Evolutionary conservation across 30 jellyfish, hydroid and myxozoan genomes (phyloP).

Genomic region (Turritopsis dohrnii): DNA sequence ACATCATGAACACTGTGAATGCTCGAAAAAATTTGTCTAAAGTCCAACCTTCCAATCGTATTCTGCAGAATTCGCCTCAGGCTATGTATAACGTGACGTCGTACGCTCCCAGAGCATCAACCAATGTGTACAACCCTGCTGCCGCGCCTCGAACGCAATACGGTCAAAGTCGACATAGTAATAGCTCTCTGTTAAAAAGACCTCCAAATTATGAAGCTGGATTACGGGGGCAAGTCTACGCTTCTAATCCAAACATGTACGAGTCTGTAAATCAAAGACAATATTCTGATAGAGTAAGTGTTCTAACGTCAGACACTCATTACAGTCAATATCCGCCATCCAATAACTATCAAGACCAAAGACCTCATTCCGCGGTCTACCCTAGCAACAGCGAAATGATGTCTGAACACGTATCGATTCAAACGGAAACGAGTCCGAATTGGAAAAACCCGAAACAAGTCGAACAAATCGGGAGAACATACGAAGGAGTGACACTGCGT

Average conservation of each 20-base stretch:
- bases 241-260: slow-evolving; percentile 1
- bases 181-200: background rate
- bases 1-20: slow-evolving; percentile 59
- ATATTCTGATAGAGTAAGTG: background rate
- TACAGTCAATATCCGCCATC: slow-evolving; percentile 1
- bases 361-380: slow-evolving; percentile 1
- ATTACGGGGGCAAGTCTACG: background rate
- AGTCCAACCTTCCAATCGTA: background rate
- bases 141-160: background rate
- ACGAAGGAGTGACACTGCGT: slow-evolving; percentile 65
- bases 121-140: background rate
- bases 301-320: background rate
- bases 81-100: background rate
- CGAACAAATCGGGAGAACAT: background rate
- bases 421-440: background rate
- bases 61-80: background rate
- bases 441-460: slow-evolving; percentile 3
- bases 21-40: background rate
- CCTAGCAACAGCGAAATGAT: background rate
- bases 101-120: background rate
- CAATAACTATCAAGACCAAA: background rate
- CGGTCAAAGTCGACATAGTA: background rate
- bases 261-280: slow-evolving; percentile 10
- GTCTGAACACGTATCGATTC: background rate
- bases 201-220: background rate